Base-by-base conservation (phyloP, 2,888 invertebrate genomes). In the Nomada fucata region DNA sequence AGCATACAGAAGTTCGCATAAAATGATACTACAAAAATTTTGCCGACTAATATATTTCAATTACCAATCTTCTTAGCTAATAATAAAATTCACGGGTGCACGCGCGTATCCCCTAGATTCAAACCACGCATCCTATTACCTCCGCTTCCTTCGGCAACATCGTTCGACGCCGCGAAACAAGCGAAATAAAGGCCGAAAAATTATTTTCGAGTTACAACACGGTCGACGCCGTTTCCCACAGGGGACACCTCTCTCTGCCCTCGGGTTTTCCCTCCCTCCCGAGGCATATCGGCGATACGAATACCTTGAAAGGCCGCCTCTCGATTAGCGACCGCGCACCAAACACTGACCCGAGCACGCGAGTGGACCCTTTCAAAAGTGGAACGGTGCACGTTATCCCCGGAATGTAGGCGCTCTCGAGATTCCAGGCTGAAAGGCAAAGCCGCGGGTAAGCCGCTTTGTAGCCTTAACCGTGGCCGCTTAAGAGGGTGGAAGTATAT, bases 401-500 rank as follows among this genome's bases (percentile, higher is more conserved):
- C 73, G 88, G 88, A 88, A 88, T 88, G 88, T 88, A 88, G 82
- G 76, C 80, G 86, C 87, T 80, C 86, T 88, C 79, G 88, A 86
- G 87, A 87, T 85, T 84, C 88, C 84, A 44, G 73, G 70, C 65
- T 84, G 87, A 82, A 87, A 84, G 83, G 86, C 88, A 79, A 83
- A 88, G 81, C 87, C 82, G 83, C 78, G 83, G 84, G 78, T 87
- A 89, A 89, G 89, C 89, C 85, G 89, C 87, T 89, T 89, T 89
- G 88, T 85, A 78, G 82, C 86, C 82, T 89, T 71, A 84, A 87
- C 85, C 83, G 85, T 81, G 78, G 73, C 86, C 81, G 85, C 82
- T 88, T 85, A 88, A 89, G 88, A 88, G 89, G 89, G 89, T 88
- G 87, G 85, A 88, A 89, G 86, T 89, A 85, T 89, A 89, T 89